Conservation (phyloP, 2,888 invertebrate genomes). For the Hedychridium roseum region DNA sequence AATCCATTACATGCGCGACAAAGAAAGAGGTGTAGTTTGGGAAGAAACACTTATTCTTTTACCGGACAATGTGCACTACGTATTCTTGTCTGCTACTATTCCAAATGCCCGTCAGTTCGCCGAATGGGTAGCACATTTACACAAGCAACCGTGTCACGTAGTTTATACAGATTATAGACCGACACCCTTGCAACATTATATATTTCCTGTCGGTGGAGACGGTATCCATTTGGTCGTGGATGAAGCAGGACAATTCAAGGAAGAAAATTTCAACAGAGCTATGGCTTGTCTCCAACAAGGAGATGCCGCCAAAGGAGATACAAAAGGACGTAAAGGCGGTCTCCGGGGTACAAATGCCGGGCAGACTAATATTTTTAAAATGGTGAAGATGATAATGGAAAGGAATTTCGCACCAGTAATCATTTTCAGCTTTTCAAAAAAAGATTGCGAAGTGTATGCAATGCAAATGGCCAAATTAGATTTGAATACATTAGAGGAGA, state of each 20-base stretch:
- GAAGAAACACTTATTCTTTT: constrained; percentile 97
- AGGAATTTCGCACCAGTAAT: constrained; percentile 97
- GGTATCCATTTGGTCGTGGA: constrained; percentile 88
- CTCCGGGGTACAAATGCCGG: constrained; percentile 70
- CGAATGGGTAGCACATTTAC: constrained; percentile 93
- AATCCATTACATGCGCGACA: constrained; percentile 99
- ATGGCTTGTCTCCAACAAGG: constrained; percentile 90
- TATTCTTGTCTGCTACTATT: constrained; percentile 98
- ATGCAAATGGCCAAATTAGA: constrained; percentile 96
- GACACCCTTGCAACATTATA: constrained; percentile 97
- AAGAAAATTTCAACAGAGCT: constrained; percentile 97
- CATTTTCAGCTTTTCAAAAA: constrained; percentile 98
- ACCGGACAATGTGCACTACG: constrained; percentile 97
- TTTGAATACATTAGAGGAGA: constrained; percentile 94
- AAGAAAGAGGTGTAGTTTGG: constrained; percentile 99
- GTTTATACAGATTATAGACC: constrained; percentile 99
- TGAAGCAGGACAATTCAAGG: constrained; percentile 87
- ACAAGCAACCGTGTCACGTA: constrained; percentile 97
- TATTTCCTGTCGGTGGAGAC: constrained; percentile 96
- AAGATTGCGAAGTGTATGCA: constrained; percentile 97
- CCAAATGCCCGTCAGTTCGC: constrained; percentile 97
- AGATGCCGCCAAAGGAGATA: constrained; percentile 85
- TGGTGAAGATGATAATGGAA: constrained; percentile 99
- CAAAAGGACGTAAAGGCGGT: constrained; percentile 80
- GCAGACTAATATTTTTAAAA: constrained; percentile 91